Evolutionary conservation across 1,140 invertebrate species (phyloP).

Genomic region (Orussus abietinus): DNA sequence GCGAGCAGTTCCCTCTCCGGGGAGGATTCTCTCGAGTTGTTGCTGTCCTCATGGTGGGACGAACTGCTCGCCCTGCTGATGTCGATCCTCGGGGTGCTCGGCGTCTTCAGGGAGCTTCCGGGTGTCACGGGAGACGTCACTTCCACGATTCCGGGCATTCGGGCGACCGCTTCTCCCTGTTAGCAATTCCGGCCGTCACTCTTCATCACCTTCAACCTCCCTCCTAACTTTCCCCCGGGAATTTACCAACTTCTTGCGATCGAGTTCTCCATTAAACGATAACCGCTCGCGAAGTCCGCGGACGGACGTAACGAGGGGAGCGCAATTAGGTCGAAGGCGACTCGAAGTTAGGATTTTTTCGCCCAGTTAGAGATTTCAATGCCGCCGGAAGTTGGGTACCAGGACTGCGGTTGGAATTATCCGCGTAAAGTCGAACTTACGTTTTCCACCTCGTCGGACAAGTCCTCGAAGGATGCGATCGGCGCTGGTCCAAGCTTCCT

Average conservation of each 20-base stretch:
- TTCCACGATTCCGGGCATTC: conserved; percentile 68
- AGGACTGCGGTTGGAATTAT: too few relatives aligned
- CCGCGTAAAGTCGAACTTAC: conserved; percentile 51
- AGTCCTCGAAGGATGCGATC: conserved; percentile 88
- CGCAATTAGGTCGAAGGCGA: too few relatives aligned
- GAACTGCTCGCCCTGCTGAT: conserved; percentile 82
- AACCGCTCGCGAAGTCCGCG: too few relatives aligned
- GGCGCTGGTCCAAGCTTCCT: conserved; percentile 83
- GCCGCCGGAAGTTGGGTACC: too few relatives aligned
- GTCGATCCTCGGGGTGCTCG: conserved; percentile 78
- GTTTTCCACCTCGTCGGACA: conserved; percentile 74
- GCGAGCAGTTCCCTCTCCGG: conserved; percentile 72
- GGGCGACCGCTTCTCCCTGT: conserved; percentile 55
- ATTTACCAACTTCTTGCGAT: too few relatives aligned
- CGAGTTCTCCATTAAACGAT: too few relatives aligned
- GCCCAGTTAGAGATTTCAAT: too few relatives aligned
- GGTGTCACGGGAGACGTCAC: conserved; percentile 55
- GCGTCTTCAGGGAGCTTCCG: conserved; percentile 58
- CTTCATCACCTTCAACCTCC: too few relatives aligned
- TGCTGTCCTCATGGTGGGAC: conserved; percentile 76
- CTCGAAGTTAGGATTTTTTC: too few relatives aligned
- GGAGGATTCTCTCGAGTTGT: conserved; percentile 64
- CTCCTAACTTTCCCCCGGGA: too few relatives aligned
- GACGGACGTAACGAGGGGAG: too few relatives aligned
- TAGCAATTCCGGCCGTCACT: too few relatives aligned